A percentile compares a stretch with the other conserved stretches of the same genome.
Conservation (phyloP, 2,797 vertebrate genomes). For the Siniperca obscura region DNA sequence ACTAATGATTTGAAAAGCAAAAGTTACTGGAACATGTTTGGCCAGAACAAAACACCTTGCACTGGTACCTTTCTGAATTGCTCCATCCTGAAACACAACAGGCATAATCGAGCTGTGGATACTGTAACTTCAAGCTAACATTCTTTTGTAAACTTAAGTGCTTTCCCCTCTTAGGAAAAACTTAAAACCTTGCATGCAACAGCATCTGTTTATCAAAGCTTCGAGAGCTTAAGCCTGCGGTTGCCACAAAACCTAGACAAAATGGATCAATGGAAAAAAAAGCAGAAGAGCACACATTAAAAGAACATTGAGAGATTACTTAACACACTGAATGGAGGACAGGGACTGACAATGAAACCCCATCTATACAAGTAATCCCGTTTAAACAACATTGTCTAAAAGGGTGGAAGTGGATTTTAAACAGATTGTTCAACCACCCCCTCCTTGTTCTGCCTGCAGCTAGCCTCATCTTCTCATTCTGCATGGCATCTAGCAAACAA, state of each 20-base stretch:
- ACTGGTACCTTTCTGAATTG: background rate
- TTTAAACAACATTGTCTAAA: slow-evolving; percentile 22
- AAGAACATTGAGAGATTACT: slow-evolving; percentile 20
- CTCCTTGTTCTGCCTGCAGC: slow-evolving; percentile 32
- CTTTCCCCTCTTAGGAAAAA: background rate
- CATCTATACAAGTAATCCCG: slow-evolving; percentile 23
- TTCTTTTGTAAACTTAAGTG: background rate
- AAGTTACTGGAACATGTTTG: background rate
- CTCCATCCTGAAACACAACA: background rate
- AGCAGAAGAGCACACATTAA: background rate
- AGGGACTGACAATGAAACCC: slow-evolving; percentile 3
- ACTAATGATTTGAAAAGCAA: background rate
- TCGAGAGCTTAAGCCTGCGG: slow-evolving; percentile 2
- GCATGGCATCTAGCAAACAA: slow-evolving; percentile 64
- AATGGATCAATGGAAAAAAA: slow-evolving; percentile 18
- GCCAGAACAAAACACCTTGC: background rate
- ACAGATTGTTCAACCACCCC: slow-evolving; percentile 39
- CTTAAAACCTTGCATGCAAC: slow-evolving; percentile 12
- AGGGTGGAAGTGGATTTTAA: slow-evolving; percentile 47
- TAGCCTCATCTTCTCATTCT: slow-evolving; percentile 43
- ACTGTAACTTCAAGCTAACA: background rate
- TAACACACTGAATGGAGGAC: slow-evolving; percentile 16
- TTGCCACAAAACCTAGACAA: slow-evolving; percentile 23
- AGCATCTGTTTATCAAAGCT: slow-evolving; percentile 19
- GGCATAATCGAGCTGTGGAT: background rate